phyloP scores from a whole-genome alignment of 2,113 vertebrate species.

The Phyllostomus hastatus region DNA sequence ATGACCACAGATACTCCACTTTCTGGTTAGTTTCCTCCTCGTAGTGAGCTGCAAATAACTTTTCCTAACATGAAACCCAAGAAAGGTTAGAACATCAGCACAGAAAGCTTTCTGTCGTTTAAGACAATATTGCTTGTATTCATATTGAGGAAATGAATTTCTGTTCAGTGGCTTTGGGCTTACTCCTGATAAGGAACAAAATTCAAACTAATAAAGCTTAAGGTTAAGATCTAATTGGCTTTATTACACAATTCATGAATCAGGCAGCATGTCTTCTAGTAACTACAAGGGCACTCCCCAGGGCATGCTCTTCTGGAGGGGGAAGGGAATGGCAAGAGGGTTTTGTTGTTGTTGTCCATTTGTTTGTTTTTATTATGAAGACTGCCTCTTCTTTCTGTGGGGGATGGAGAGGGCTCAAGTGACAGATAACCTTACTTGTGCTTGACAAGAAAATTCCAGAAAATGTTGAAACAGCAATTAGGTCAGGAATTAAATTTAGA shows the following conservation, averaged over 20 bases:
- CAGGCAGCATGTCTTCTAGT: background rate
- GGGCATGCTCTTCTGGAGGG: no score
- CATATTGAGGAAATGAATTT: background rate
- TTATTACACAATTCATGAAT: background rate
- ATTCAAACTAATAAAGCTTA: background rate
- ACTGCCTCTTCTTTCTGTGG: background rate
- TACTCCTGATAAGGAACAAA: background rate
- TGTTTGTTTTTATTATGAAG: background rate
- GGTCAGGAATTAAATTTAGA: background rate
- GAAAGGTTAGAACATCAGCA: background rate
- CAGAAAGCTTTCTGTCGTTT: background rate
- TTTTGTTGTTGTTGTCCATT: background rate
- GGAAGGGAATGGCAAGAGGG: no score
- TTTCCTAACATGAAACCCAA: background rate
- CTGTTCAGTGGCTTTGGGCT: background rate
- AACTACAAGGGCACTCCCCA: background rate
- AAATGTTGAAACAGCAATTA: background rate
- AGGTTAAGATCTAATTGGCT: background rate
- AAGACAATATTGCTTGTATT: background rate
- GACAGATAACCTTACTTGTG: background rate
- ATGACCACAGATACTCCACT: background rate
- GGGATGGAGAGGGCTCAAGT: background rate
- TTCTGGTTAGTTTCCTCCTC: background rate
- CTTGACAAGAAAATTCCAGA: background rate
- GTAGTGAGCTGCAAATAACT: background rate